A percentile compares a stretch with the other conserved stretches of the same genome.
Conservation (phyloP, 2,797 vertebrate genomes). For the Garrulus glandarius region DNA sequence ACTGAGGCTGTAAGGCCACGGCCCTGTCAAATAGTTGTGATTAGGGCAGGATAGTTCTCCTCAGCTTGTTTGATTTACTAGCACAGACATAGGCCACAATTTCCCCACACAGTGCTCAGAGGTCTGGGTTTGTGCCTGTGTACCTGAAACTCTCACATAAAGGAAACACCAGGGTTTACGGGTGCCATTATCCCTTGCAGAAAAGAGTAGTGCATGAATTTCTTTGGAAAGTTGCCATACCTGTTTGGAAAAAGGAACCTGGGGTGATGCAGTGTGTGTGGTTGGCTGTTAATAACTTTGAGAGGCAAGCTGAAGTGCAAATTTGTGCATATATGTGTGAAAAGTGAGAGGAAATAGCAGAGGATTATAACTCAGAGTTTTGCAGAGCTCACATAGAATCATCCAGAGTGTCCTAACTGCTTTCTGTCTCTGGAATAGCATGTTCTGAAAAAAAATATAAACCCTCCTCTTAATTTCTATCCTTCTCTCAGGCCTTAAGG, state of each 20-base stretch:
- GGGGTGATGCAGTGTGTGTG: neutral
- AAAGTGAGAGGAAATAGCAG: neutral
- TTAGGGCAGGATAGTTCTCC: neutral
- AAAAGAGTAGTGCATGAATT: neutral
- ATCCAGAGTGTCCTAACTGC: neutral
- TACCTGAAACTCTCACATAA: neutral
- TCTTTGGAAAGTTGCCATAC: neutral
- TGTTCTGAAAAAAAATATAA: neutral
- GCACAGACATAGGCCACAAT: neutral
- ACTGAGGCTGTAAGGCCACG: neutral
- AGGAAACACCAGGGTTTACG: neutral
- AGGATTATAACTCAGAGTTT: neutral
- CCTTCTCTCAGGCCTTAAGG: neutral
- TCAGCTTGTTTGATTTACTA: neutral
- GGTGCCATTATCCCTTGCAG: neutral
- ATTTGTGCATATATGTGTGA: neutral
- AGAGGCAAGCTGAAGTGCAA: neutral
- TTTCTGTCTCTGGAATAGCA: neutral
- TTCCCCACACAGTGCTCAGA: neutral
- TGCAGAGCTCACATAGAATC: neutral
- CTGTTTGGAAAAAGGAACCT: neutral
- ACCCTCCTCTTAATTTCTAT: accelerated
- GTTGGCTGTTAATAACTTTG: neutral
- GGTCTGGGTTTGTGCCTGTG: neutral
- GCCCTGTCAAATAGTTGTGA: neutral